Evolutionary conservation across 1,140 invertebrate genomes (phyloP).

Genomic region (Neelides sp.): DNA sequence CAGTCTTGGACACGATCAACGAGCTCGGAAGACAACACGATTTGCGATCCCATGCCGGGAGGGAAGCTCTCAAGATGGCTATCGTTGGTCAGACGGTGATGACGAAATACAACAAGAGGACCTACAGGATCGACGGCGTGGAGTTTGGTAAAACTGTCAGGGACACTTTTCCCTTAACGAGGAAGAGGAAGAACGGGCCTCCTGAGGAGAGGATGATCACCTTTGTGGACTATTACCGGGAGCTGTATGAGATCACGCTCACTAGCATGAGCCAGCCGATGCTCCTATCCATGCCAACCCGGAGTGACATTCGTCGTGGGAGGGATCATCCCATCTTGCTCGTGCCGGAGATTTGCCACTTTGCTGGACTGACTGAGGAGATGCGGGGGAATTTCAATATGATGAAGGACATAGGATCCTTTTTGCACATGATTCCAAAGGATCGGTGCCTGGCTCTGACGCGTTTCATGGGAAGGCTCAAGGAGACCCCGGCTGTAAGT

Average conservation of each 20-base stretch:
- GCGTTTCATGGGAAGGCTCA: conserved; percentile 56
- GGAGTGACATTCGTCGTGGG: background rate
- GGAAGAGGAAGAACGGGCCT: too few relatives aligned
- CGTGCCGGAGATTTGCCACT: conserved; percentile 65
- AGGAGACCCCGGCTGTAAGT: conserved; percentile 27
- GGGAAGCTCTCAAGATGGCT: too few relatives aligned
- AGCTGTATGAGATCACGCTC: conserved; percentile 20
- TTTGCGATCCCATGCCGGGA: too few relatives aligned
- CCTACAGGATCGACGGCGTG: background rate
- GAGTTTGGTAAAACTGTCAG: too few relatives aligned
- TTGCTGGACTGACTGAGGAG: conserved; percentile 55
- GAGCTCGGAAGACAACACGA: too few relatives aligned
- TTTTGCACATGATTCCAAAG: conserved; percentile 62
- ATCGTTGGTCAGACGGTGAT: background rate
- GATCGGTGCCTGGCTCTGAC: conserved; percentile 50
- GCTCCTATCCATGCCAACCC: conserved; percentile 25
- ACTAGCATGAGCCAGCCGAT: conserved; percentile 28
- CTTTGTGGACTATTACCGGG: background rate
- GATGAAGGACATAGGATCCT: conserved; percentile 65
- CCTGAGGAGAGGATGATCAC: conserved; percentile 39
- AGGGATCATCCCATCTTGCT: conserved; percentile 36
- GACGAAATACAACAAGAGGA: background rate
- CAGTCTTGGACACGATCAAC: conserved; percentile 9
- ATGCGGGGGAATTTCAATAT: conserved; percentile 45
- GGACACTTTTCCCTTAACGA: too few relatives aligned